Evolutionary conservation across 2,113 vertebrate species (phyloP).

Genomic region (Pollachius pollachius): DNA sequence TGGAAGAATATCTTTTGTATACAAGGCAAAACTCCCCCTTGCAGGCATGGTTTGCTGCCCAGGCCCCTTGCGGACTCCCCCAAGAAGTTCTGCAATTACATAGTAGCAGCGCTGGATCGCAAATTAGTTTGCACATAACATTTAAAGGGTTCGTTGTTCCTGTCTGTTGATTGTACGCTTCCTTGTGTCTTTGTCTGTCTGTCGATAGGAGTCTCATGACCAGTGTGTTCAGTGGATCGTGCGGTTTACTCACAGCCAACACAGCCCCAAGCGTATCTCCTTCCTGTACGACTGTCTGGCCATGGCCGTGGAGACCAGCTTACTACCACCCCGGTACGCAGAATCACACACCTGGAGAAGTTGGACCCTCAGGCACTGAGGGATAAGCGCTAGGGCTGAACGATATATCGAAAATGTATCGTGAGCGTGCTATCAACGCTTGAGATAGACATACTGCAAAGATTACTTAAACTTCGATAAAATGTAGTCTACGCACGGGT

Average conservation of each 20-base stretch:
- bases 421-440: no score
- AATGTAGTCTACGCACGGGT: no score
- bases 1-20: no score
- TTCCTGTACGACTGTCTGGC: conserved; percentile 97
- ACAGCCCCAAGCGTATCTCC: conserved; percentile 96
- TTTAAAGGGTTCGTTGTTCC: background rate
- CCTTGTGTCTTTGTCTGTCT: conserved; percentile 10
- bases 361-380: no score
- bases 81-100: no score
- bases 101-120: no score
- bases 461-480: no score
- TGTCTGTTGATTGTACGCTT: background rate
- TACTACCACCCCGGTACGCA: conserved; percentile 90
- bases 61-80: no score
- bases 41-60: no score
- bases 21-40: background rate
- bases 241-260: conserved; percentile 92
- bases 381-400: no score
- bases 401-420: no score
- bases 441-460: no score
- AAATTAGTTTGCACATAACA: background rate
- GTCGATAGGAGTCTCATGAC: conserved; percentile 91
- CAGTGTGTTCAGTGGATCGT: conserved; percentile 98
- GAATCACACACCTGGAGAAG: background rate
- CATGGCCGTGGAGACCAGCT: conserved; percentile 93